A percentile compares a stretch with the other conserved stretches of the same genome.
phyloP scores from a whole-genome alignment of 2,113 vertebrate species.

The Recurvirostra avosetta region DNA sequence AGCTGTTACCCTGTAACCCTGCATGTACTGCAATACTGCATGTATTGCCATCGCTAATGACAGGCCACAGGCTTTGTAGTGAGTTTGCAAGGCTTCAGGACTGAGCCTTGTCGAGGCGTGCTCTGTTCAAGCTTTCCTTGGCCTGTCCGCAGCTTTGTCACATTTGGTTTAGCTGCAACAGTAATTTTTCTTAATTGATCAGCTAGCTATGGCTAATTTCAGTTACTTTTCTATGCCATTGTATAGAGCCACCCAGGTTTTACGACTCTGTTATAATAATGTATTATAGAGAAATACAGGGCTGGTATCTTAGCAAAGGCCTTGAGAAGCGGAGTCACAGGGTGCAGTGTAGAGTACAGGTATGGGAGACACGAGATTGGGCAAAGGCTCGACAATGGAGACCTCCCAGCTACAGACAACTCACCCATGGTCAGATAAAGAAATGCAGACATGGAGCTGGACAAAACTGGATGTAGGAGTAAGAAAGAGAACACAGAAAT shows the following conservation, averaged over 20 bases:
- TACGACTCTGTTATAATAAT: rapidly evolving
- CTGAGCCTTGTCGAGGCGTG: not conserved
- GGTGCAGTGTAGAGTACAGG: not conserved
- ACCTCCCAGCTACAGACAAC: not conserved
- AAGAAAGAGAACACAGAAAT: not conserved
- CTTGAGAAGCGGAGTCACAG: not conserved
- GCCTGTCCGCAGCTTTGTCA: not conserved
- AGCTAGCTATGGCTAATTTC: not conserved
- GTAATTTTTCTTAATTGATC: not conserved
- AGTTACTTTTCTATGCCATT: not conserved
- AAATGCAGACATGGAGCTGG: not conserved
- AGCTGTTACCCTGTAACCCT: not conserved
- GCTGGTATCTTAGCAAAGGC: not conserved
- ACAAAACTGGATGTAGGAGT: not conserved
- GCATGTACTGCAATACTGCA: not conserved
- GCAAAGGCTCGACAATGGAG: not conserved
- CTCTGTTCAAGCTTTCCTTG: not conserved
- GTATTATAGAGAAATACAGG: not conserved
- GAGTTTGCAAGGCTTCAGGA: not conserved
- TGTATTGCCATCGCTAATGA: not conserved
- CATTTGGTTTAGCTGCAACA: not conserved
- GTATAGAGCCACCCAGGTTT: not conserved
- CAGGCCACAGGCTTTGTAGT: rapidly evolving
- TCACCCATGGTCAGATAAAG: not conserved
- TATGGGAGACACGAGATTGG: not conserved